Percentiles rank a stretch among this genome's conserved stretches.
phyloP scores from a whole-genome alignment of 2,888 invertebrate genomes.

The Andrena chrysosceles region DNA sequence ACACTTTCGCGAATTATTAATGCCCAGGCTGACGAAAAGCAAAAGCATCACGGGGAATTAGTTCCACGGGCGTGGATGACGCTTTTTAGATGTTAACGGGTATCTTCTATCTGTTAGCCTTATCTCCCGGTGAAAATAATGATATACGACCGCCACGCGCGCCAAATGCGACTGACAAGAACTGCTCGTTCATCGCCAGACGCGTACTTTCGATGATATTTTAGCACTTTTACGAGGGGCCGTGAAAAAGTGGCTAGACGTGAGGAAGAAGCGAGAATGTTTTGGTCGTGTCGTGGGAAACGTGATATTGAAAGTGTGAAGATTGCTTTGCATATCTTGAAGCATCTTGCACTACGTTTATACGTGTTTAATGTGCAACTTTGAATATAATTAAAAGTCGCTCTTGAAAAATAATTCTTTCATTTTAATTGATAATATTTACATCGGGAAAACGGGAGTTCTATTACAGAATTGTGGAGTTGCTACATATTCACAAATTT shows the following conservation, averaged over 20 bases:
- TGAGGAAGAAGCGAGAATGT: neutral
- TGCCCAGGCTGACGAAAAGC: too few species aligned
- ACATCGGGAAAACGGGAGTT: too few species aligned
- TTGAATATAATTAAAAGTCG: too few species aligned
- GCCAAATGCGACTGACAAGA: constrained; percentile 16
- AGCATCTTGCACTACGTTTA: neutral
- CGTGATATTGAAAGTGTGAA: constrained; percentile 1
- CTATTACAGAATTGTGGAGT: too few species aligned
- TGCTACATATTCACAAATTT: too few species aligned
- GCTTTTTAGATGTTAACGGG: constrained; percentile 4
- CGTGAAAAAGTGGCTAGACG: neutral
- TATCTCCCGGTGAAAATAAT: constrained; percentile 15
- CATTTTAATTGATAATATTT: too few species aligned
- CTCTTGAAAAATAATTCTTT: too few species aligned
- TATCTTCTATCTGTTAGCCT: constrained; percentile 22
- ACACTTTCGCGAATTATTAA: constrained; percentile 53
- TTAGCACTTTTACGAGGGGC: neutral
- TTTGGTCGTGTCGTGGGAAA: neutral
- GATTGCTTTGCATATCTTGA: neutral
- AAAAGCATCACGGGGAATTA: neutral
- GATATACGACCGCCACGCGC: constrained; percentile 7
- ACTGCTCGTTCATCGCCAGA: neutral
- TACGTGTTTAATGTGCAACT: too few species aligned
- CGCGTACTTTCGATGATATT: constrained; percentile 24
- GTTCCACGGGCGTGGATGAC: neutral